These are phyloP conservation scores for Bombus fervidus DNA, from an alignment of 1,140 invertebrate genomes.

Conservation along the genomic window DNA sequence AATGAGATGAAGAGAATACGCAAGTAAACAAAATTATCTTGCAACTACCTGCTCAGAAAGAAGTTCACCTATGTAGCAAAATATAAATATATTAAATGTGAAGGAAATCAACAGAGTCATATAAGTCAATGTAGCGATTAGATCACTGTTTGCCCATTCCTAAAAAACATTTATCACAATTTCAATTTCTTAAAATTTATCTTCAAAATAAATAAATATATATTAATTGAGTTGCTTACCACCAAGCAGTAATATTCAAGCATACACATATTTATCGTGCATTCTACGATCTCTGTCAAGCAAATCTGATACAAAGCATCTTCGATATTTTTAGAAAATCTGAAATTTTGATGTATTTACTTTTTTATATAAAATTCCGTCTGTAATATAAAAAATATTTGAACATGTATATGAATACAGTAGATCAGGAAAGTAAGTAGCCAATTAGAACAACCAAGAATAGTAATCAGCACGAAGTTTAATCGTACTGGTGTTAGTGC, in stretches of 20 bases:
- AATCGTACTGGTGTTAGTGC: no score
- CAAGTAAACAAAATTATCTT: not conserved
- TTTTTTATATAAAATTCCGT: no score
- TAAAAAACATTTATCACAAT: constrained; percentile 28
- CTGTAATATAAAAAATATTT: no score
- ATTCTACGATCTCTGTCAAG: constrained; percentile 34
- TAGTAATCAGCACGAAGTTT: no score
- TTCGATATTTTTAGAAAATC: constrained; percentile 41
- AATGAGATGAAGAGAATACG: not conserved
- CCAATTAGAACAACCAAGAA: no score
- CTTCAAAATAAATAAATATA: not conserved
- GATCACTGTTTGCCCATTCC: constrained; percentile 63
- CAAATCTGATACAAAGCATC: constrained; percentile 50
- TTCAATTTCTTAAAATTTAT: no score
- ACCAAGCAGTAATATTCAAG: constrained; percentile 59
- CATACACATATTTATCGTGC: constrained; percentile 51
- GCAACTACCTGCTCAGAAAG: constrained; percentile 65
- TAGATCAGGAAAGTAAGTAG: no score
- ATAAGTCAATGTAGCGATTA: constrained; percentile 57
- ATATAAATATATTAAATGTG: constrained; percentile 69
- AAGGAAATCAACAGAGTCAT: constrained; percentile 64
- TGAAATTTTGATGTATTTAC: constrained; percentile 13
- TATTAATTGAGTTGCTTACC: constrained; percentile 18
- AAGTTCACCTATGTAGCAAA: constrained; percentile 70
- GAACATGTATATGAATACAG: no score